These are phyloP conservation scores for Euborellia annulipes DNA, from an alignment of 1,140 invertebrate genomes.

Conservation along the genomic window DNA sequence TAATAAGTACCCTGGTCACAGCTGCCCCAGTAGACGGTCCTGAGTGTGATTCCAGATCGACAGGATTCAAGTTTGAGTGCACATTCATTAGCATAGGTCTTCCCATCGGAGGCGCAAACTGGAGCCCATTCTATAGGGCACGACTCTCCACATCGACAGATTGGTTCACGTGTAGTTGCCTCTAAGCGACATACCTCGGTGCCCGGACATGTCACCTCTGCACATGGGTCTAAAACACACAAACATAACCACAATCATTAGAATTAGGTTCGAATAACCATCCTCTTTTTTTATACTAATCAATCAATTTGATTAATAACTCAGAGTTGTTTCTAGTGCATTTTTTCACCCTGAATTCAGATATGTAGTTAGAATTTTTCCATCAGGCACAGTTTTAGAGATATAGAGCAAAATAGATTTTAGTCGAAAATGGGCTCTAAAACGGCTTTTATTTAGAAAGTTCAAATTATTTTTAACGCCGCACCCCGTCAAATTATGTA, in stretches of 20 bases:
- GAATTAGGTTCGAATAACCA: not conserved
- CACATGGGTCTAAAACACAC: slow-evolving; percentile 59
- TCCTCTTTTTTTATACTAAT: no score
- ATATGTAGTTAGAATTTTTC: no score
- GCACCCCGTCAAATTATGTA: no score
- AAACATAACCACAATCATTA: not conserved
- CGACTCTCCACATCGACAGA: slow-evolving; percentile 61
- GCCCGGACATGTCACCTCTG: slow-evolving; percentile 50
- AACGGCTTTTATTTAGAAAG: no score
- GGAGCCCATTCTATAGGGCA: slow-evolving; percentile 65
- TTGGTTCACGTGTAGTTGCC: slow-evolving; percentile 54
- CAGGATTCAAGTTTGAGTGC: slow-evolving; percentile 59
- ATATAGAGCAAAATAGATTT: no score
- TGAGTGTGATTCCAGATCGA: slow-evolving; percentile 47
- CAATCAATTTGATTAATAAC: no score
- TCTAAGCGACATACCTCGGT: slow-evolving; percentile 73
- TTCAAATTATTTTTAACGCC: no score
- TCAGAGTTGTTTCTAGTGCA: no score
- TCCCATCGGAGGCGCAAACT: slow-evolving; percentile 70
- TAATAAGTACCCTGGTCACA: slow-evolving; percentile 68
- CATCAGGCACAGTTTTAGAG: no score
- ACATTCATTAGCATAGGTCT: slow-evolving; percentile 78
- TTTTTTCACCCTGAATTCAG: no score
- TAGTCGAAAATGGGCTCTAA: no score
- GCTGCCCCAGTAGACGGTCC: slow-evolving; percentile 62